These are phyloP conservation scores for Conger conger DNA, from an alignment of 2,113 vertebrate species.

Conservation along the genomic window DNA sequence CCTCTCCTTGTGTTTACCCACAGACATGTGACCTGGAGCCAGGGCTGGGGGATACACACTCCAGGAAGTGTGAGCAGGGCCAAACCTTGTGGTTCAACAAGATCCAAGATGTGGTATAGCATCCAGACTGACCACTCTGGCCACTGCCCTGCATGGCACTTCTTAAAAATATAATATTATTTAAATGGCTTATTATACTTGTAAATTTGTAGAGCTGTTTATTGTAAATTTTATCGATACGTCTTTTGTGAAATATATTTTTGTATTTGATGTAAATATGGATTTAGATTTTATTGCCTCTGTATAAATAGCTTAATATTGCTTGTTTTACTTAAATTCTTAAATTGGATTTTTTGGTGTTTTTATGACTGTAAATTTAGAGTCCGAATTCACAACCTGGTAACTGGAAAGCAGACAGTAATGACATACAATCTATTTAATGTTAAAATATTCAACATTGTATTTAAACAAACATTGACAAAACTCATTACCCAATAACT, in stretches of 20 bases:
- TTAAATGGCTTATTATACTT: constrained; percentile 86
- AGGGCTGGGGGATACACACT: constrained; percentile 3
- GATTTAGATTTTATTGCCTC: constrained; percentile 52
- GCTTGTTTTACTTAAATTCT: constrained; percentile 30
- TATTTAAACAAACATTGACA: not conserved
- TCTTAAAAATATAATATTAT: constrained; percentile 73
- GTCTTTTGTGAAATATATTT: constrained; percentile 90
- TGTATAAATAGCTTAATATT: constrained; percentile 40
- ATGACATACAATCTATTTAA: constrained; percentile 30
- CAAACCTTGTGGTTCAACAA: constrained; percentile 27
- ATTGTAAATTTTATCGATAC: constrained; percentile 67
- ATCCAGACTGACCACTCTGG: not conserved
- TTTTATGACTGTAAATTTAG: constrained; percentile 51
- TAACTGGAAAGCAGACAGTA: constrained; percentile 48
- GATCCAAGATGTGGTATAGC: constrained; percentile 32
- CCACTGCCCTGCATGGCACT: not conserved
- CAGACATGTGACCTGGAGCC: not conserved
- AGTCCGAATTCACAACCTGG: constrained; percentile 39
- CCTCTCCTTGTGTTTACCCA: not conserved
- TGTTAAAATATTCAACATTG: not conserved
- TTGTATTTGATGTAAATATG: constrained; percentile 83
- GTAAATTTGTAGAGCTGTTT: constrained; percentile 86
- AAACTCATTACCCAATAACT: not conserved
- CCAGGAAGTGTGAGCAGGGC: constrained; percentile 19
- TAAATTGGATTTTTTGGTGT: constrained; percentile 31